Conservation (phyloP, 2,113 vertebrate species). For the Grus americana region DNA sequence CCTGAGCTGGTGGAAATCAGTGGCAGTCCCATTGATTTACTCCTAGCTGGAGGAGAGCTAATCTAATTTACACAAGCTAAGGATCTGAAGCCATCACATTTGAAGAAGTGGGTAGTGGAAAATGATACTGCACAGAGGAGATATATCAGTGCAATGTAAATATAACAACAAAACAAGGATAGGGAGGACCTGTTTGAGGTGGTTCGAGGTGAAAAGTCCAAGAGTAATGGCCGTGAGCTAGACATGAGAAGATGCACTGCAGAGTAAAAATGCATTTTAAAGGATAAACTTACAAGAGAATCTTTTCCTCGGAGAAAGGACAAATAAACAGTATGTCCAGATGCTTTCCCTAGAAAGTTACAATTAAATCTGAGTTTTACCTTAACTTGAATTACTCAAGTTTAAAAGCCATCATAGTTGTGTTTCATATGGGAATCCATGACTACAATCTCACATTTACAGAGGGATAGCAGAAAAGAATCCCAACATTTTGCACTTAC, state of each 20-base stretch:
- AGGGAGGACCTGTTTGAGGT: neutral
- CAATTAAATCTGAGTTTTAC: neutral
- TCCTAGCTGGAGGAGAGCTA: neutral
- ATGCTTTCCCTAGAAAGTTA: neutral
- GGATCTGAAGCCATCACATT: neutral
- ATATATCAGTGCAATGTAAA: conserved; percentile 17
- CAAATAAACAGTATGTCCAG: neutral
- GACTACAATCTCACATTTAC: neutral
- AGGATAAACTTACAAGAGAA: neutral
- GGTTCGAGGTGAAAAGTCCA: neutral
- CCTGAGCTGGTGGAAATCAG: conserved; percentile 32
- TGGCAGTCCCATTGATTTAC: neutral
- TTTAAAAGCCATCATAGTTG: neutral
- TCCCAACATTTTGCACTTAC: neutral
- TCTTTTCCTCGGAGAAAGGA: neutral
- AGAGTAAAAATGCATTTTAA: neutral
- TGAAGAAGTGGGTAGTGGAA: neutral
- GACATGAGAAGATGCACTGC: neutral
- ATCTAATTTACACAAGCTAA: conserved; percentile 20
- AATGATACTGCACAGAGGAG: neutral
- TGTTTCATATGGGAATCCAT: neutral
- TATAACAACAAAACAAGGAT: neutral
- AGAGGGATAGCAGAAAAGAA: neutral
- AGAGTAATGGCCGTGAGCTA: neutral
- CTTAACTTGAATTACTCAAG: neutral